These are phyloP conservation scores for Yponomeuta plumbellus DNA, from an alignment of 2,888 invertebrate genomes.

Conservation along the genomic window DNA sequence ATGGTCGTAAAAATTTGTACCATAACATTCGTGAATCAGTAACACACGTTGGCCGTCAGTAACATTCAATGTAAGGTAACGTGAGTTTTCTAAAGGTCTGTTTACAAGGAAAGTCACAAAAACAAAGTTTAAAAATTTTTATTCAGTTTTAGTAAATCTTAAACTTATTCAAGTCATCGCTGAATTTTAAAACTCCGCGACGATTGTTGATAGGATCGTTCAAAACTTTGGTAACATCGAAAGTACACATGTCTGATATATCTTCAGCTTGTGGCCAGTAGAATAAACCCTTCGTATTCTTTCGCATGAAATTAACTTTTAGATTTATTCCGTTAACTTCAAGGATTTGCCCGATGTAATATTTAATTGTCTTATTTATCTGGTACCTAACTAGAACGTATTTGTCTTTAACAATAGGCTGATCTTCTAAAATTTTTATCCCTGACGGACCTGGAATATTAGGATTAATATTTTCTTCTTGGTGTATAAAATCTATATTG, in stretches of 20 bases:
- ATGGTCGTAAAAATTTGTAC: constrained; percentile 14
- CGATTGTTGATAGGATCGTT: background rate
- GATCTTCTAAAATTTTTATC: background rate
- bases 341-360: constrained; percentile 14
- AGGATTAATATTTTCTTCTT: constrained; percentile 13
- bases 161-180: background rate
- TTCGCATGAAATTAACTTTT: constrained; percentile 13
- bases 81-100: constrained; percentile 13
- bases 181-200: background rate
- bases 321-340: constrained; percentile 12
- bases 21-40: constrained; percentile 16
- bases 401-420: constrained; percentile 7
- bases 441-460: background rate
- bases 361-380: constrained; percentile 12
- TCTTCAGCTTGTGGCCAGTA: constrained; percentile 17
- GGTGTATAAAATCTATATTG: constrained; percentile 6
- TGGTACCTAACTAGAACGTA: constrained; percentile 5
- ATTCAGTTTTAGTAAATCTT: background rate
- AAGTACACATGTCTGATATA: constrained; percentile 13
- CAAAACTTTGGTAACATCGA: constrained; percentile 12
- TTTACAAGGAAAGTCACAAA: background rate
- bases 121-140: background rate
- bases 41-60: constrained; percentile 13
- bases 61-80: constrained; percentile 17
- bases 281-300: constrained; percentile 3